A percentile compares a stretch with the other conserved stretches of the same genome.
Conservation (phyloP, 2,888 invertebrate species). For the Ennomos fuscantarius region DNA sequence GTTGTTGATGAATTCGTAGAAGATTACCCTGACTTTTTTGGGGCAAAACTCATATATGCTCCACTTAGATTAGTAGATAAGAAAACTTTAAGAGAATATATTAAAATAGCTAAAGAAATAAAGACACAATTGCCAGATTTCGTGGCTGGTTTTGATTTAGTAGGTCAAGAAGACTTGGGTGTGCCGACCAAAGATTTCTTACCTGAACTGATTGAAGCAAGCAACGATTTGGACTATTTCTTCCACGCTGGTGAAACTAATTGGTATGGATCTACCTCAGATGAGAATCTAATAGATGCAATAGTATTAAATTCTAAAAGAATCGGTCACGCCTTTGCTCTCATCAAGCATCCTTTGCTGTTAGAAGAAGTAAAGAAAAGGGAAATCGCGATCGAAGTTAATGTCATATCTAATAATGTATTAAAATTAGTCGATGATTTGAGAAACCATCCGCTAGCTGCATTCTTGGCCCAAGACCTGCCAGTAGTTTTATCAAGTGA, state of each 20-base stretch:
- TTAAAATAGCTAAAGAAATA: constrained; percentile 71
- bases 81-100: constrained; percentile 72
- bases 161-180: constrained; percentile 92
- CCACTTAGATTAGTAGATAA: constrained; percentile 80
- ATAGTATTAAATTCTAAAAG: constrained; percentile 89
- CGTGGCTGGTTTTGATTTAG: constrained; percentile 92
- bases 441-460: constrained; percentile 90
- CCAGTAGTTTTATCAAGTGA: constrained; percentile 91
- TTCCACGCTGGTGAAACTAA: constrained; percentile 94
- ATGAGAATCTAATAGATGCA: constrained; percentile 91
- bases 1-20: constrained; percentile 83
- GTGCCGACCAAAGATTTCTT: constrained; percentile 85
- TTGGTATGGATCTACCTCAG: constrained; percentile 87
- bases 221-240: constrained; percentile 86
- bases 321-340: constrained; percentile 91
- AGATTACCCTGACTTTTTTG: constrained; percentile 87
- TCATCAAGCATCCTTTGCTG: constrained; percentile 89
- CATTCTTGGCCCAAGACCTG: constrained; percentile 86
- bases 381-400: constrained; percentile 90
- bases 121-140: constrained; percentile 86
- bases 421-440: constrained; percentile 88
- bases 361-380: constrained; percentile 84
- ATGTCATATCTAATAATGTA: constrained; percentile 92
- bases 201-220: constrained; percentile 76
- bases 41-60: constrained; percentile 89